phyloP scores from a whole-genome alignment of 2,113 vertebrate species.

The Diphyllodes magnificus region DNA sequence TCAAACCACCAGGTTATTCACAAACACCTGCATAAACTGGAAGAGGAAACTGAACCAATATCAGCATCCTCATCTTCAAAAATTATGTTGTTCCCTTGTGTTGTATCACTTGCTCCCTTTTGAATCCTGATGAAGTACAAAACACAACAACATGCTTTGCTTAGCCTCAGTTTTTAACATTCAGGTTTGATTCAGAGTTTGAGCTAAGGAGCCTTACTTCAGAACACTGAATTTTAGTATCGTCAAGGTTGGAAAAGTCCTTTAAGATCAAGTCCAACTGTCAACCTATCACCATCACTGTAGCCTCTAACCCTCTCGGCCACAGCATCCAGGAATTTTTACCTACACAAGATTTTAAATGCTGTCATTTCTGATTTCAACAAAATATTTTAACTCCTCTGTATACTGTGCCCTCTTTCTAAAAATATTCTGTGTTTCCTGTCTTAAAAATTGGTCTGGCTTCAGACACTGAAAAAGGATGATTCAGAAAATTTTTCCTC shows the following conservation, averaged over 20 bases:
- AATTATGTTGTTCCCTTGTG: neutral
- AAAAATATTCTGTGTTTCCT: neutral
- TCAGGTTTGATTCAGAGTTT: neutral
- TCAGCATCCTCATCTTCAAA: neutral
- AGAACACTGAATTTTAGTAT: neutral
- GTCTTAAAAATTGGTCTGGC: neutral
- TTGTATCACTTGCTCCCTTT: neutral
- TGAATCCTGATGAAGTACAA: neutral
- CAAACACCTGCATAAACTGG: neutral
- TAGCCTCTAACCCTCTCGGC: neutral
- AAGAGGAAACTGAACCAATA: neutral
- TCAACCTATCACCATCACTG: neutral
- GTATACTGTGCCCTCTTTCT: neutral
- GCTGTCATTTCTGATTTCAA: neutral
- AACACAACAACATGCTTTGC: neutral
- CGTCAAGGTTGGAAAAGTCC: neutral
- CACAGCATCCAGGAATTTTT: neutral
- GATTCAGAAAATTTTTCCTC: neutral
- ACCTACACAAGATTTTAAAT: neutral
- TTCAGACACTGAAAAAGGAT: neutral
- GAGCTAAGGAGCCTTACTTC: neutral
- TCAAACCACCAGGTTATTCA: neutral
- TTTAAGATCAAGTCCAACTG: neutral
- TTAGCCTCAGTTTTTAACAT: neutral
- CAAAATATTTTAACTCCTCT: neutral